Evolutionary conservation across 2,113 vertebrate genomes (phyloP).

Genomic region (Scatophagus argus): DNA sequence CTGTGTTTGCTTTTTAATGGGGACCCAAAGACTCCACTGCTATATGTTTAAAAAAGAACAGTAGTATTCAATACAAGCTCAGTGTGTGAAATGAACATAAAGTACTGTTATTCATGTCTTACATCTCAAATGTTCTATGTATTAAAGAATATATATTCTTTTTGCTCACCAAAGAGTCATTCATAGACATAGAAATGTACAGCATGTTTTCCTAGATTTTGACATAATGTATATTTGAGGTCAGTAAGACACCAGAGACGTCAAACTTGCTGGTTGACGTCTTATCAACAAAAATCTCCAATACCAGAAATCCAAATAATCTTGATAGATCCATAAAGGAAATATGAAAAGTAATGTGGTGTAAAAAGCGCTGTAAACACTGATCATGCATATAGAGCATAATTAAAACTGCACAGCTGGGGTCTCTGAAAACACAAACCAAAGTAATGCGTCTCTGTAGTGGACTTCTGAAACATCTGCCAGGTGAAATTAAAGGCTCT

Average conservation of each 20-base stretch:
- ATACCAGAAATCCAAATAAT: not conserved
- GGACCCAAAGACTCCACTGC: no score
- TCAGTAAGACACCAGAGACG: not conserved
- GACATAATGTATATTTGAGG: not conserved
- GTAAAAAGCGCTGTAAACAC: no score
- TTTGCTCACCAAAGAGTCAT: not conserved
- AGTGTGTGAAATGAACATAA: not conserved
- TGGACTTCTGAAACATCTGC: not conserved
- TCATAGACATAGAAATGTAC: not conserved
- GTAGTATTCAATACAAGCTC: not conserved
- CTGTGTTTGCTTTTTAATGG: not conserved
- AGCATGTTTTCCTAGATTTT: not conserved
- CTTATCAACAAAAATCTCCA: not conserved
- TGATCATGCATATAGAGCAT: no score
- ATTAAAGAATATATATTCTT: no score
- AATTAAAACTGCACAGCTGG: no score
- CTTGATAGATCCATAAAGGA: not conserved
- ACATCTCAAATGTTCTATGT: not conserved
- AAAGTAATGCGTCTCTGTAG: not conserved
- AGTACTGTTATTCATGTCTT: not conserved
- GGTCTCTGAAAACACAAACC: no score
- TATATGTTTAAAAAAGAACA: no score
- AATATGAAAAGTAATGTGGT: no score
- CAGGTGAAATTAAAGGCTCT: no score
- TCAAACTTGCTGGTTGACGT: not conserved